Conservation (phyloP, 2,888 invertebrate species). For the Osedax fenrisi region DNA sequence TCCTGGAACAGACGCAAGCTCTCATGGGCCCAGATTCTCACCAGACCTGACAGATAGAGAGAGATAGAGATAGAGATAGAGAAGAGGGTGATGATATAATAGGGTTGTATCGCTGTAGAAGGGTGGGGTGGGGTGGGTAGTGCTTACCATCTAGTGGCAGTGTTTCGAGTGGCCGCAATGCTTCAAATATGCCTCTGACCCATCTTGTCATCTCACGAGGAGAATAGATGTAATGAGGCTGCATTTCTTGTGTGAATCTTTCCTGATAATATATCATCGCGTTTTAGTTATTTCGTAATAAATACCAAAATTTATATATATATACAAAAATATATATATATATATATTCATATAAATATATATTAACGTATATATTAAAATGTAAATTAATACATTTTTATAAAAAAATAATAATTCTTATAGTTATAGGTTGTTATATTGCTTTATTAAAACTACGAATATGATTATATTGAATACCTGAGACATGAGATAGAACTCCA, state of each 20-base stretch:
- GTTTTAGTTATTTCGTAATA: neutral
- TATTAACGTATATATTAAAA: too few relatives aligned
- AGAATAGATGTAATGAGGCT: constrained; percentile 98
- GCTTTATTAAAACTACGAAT: too few relatives aligned
- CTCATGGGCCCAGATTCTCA: constrained; percentile 98
- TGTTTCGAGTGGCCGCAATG: constrained; percentile 81
- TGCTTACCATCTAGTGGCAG: constrained; percentile 49
- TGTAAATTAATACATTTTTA: neutral
- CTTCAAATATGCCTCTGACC: constrained; percentile 98
- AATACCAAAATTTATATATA: neutral
- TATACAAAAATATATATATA: too few relatives aligned
- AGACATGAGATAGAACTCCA: constrained; percentile 86
- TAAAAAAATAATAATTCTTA: too few relatives aligned
- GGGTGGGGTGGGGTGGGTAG: neutral
- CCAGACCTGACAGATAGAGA: constrained; percentile 53
- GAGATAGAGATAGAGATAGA: neutral
- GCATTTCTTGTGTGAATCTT: constrained; percentile 97
- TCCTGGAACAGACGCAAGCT: constrained; percentile 87
- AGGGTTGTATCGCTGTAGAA: neutral
- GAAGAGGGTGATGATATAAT: neutral
- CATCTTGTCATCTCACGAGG: constrained; percentile 95
- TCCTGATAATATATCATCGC: constrained; percentile 54
- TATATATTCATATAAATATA: too few relatives aligned
- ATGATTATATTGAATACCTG: too few relatives aligned
- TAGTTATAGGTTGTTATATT: too few relatives aligned